Evolutionary conservation across 2,888 invertebrate species (phyloP).

Genomic region (Plebejus argus): DNA sequence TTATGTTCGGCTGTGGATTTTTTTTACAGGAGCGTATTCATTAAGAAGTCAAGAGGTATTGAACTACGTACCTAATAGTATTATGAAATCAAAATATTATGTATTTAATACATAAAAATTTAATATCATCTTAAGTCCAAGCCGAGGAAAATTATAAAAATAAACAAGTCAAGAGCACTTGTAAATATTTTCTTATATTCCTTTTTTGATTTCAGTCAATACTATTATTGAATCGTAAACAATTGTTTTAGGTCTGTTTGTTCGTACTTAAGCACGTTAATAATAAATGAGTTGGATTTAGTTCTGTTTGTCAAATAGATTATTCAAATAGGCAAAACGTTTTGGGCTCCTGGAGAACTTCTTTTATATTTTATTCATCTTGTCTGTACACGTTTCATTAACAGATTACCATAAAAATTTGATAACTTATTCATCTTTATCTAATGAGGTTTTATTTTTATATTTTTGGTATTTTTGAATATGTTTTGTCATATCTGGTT

Average conservation of each 20-base stretch:
- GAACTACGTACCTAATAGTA: too few species aligned
- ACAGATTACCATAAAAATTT: slow-evolving; percentile 63
- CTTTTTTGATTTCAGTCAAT: slow-evolving; percentile 16
- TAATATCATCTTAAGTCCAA: too few species aligned
- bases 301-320: slow-evolving; percentile 80
- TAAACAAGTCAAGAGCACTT: neutral
- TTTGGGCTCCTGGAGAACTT: slow-evolving; percentile 76
- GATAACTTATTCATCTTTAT: slow-evolving; percentile 40
- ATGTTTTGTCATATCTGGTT: too few species aligned
- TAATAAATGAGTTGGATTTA: slow-evolving; percentile 77
- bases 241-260: slow-evolving; percentile 30
- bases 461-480: neutral
- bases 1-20: too few species aligned
- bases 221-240: slow-evolving; percentile 11
- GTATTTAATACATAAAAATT: too few species aligned
- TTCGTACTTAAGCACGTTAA: slow-evolving; percentile 68
- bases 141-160: neutral
- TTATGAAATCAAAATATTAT: too few species aligned
- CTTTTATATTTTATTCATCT: slow-evolving; percentile 79
- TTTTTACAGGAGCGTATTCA: neutral
- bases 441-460: too few species aligned
- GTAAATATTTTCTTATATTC: neutral
- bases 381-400: slow-evolving; percentile 68
- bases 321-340: slow-evolving; percentile 80
- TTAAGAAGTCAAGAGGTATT: too few species aligned